Base-by-base conservation (phyloP, 92 coral and sea anemone species). In the Epizoanthus ramosus region DNA sequence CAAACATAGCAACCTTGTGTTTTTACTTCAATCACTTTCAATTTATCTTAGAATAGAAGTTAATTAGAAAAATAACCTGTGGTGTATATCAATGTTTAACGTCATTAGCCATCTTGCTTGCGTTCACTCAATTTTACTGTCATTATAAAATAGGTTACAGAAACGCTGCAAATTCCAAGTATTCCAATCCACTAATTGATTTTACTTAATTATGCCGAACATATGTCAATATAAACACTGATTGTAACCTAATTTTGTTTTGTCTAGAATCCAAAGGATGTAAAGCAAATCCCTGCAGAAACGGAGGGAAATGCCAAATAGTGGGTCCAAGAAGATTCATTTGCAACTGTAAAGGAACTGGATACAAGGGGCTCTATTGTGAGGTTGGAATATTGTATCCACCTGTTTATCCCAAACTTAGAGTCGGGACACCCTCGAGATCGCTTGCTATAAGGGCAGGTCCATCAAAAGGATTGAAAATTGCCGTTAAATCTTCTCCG, bases 341-440 rank as follows among this genome's bases (percentile, higher is more conserved):
- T 17, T 92, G 95, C 61, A 28, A 84, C 68, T 92, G 95, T 57
- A 28, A 79, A 63, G 80, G 68, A 0, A 92, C 95, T 24, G 92
- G 92, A n/a, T 92, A 88, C 80, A 80, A 53, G 59, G 95, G 95
- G 12, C 68, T 35, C 13, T 39, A 35, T 21, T 92, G 95, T 56
- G 71, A 89, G 60, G 76, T 75, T 17, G 95, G 92, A n/a, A 16
- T 77, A 57, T 67, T 92, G 23, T 50, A 68, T 8, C 75, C 89
- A 52, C 91, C 95, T 31, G 56, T 54, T 19, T 88, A 84, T 66
- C 91, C 91, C 3, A 71, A 73, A 68, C 79, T 91, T 31, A 57
- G 52, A 8, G 53, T 72, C 2, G 76, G 68, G 0, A 59, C 21
- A 47, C 83, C 52, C 3, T 89, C 92, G 2, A 19, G 60, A 37